These are phyloP conservation scores for Nycticorax nycticorax DNA, from an alignment of 2,113 vertebrate species.

Conservation along the genomic window DNA sequence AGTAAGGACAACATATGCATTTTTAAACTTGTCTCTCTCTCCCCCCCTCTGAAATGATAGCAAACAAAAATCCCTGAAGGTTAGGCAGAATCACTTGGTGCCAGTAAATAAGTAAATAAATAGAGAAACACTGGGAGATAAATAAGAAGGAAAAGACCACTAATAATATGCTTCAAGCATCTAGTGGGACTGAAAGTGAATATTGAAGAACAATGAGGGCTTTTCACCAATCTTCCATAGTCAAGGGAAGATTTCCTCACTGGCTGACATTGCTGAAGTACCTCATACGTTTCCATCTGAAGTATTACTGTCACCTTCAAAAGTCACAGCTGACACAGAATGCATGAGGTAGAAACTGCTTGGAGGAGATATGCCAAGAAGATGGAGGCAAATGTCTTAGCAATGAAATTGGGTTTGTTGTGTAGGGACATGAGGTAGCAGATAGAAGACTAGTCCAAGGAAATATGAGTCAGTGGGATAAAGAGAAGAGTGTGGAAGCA, in stretches of 20 bases:
- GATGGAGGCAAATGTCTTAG: not conserved
- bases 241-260: not conserved
- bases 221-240: not conserved
- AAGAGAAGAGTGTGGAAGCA: not conserved
- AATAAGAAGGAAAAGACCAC: not conserved
- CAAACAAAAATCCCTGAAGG: constrained; percentile 3
- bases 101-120: not conserved
- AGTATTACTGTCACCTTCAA: not conserved
- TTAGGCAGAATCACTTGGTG: not conserved
- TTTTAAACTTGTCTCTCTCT: constrained; percentile 51
- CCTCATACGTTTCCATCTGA: not conserved
- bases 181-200: not conserved
- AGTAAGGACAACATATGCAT: constrained; percentile 55
- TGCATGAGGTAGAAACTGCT: not conserved
- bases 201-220: not conserved
- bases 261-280: not conserved
- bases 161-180: not conserved
- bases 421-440: not conserved
- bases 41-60: not conserved
- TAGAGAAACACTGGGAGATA: not conserved
- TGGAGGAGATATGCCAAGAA: not conserved
- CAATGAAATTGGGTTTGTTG: not conserved
- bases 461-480: not conserved
- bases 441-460: not conserved
- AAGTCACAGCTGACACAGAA: not conserved